phyloP scores from a whole-genome alignment of 2,888 invertebrate genomes.

The Drosophila anceps region DNA sequence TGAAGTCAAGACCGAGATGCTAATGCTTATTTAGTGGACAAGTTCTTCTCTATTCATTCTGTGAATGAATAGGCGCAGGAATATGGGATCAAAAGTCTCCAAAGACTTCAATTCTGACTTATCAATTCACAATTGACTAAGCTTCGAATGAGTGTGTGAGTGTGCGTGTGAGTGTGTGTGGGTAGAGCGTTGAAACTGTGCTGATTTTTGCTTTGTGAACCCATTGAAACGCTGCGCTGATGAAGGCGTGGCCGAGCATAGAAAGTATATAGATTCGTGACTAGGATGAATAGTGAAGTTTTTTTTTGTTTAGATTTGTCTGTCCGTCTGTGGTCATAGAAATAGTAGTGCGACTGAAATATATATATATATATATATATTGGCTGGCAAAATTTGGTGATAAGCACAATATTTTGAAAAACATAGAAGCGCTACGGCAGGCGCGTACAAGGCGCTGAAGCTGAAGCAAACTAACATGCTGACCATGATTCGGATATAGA shows the following conservation, averaged over 20 bases:
- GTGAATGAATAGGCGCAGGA: constrained; percentile 47
- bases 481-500: no score
- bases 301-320: not conserved
- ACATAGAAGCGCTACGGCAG: no score
- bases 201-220: not conserved
- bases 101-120: constrained; percentile 1
- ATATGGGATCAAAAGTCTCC: constrained; percentile 8
- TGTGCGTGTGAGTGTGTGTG: not conserved
- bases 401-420: no score
- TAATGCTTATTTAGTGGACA: constrained; percentile 79
- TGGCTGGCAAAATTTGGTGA: no score
- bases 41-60: constrained; percentile 36
- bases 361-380: no score
- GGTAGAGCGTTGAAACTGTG: not conserved
- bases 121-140: constrained; percentile 4
- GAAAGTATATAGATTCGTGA: not conserved
- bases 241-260: not conserved
- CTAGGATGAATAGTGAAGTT: not conserved
- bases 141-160: not conserved
- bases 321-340: no score
- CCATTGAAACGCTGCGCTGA: not conserved
- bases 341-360: no score
- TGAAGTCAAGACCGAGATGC: constrained; percentile 46
- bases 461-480: no score
- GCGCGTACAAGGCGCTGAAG: no score